phyloP scores from a whole-genome alignment of 92 coral and sea anemone species.

The Bergia puertoricense region DNA sequence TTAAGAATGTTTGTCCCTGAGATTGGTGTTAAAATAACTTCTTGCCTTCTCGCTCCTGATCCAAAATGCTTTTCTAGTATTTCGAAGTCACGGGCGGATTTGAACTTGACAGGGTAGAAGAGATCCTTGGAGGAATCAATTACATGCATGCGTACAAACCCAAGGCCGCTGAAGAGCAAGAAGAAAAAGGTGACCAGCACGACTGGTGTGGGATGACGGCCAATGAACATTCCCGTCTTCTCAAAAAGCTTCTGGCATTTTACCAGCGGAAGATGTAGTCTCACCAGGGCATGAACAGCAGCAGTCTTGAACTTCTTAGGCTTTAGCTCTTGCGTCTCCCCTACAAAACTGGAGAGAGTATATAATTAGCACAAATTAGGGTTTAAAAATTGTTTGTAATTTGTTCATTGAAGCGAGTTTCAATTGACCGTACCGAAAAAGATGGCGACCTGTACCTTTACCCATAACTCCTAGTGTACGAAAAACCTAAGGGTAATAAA shows the following conservation, averaged over 20 bases:
- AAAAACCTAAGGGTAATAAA: too few relatives aligned
- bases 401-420: too few relatives aligned
- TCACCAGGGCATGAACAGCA: constrained; percentile 24
- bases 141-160: constrained; percentile 42
- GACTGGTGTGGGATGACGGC: constrained; percentile 31
- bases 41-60: constrained; percentile 33
- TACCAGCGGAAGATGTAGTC: constrained; percentile 42
- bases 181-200: constrained; percentile 19
- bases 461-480: too few relatives aligned
- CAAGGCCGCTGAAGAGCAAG: constrained; percentile 46
- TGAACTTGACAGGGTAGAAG: constrained; percentile 37
- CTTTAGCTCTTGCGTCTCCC: constrained; percentile 5
- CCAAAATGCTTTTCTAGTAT: constrained; percentile 35
- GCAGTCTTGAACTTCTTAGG: neutral
- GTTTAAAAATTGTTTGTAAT: too few relatives aligned
- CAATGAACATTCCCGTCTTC: constrained; percentile 43
- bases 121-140: constrained; percentile 23
- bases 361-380: neutral
- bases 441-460: too few relatives aligned
- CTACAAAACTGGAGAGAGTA: constrained; percentile 18
- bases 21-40: constrained; percentile 47
- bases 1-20: constrained; percentile 50
- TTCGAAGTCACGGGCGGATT: constrained; percentile 25
- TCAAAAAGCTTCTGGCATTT: constrained; percentile 52
- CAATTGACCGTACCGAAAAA: too few relatives aligned